These are phyloP conservation scores for Syritta pipiens DNA, from an alignment of 2,888 invertebrate genomes.

Conservation along the genomic window DNA sequence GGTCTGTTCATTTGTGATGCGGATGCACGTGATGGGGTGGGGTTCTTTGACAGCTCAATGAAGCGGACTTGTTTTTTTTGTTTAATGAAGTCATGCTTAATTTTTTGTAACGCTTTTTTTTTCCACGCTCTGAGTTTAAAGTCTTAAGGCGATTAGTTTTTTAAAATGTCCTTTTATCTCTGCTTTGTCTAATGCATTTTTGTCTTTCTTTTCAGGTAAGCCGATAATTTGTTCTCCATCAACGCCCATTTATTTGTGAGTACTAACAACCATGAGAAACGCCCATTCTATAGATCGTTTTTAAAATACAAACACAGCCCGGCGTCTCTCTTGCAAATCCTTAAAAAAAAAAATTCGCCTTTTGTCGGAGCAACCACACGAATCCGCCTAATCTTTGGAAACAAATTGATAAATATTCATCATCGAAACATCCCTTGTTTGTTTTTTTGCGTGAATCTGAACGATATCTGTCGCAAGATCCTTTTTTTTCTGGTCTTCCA, in stretches of 20 bases:
- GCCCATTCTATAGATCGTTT: conserved; percentile 36
- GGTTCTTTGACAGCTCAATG: too few species aligned
- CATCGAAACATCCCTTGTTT: background rate
- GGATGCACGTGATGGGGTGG: too few species aligned
- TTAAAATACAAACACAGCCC: too few species aligned
- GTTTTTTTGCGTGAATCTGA: conserved; percentile 5
- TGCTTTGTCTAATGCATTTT: background rate
- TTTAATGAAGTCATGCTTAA: too few species aligned
- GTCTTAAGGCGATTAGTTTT: too few species aligned
- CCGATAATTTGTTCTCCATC: conserved; percentile 62
- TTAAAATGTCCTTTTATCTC: too few species aligned
- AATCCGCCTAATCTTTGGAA: conserved; percentile 37
- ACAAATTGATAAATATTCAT: conserved; percentile 60
- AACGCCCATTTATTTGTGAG: conserved; percentile 19
- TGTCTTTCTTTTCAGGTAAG: conserved; percentile 60
- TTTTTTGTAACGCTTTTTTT: too few species aligned
- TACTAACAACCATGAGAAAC: conserved; percentile 45
- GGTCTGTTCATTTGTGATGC: too few species aligned
- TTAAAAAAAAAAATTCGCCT: too few species aligned
- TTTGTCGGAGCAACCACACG: conserved; percentile 8
- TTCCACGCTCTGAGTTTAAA: too few species aligned
- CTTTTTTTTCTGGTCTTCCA: conserved; percentile 20
- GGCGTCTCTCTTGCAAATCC: conserved; percentile 45
- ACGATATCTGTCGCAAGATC: conserved; percentile 40
- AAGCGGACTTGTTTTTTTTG: too few species aligned